Conservation (phyloP, 2,888 invertebrate genomes). For the Eupithecia inturbata region DNA sequence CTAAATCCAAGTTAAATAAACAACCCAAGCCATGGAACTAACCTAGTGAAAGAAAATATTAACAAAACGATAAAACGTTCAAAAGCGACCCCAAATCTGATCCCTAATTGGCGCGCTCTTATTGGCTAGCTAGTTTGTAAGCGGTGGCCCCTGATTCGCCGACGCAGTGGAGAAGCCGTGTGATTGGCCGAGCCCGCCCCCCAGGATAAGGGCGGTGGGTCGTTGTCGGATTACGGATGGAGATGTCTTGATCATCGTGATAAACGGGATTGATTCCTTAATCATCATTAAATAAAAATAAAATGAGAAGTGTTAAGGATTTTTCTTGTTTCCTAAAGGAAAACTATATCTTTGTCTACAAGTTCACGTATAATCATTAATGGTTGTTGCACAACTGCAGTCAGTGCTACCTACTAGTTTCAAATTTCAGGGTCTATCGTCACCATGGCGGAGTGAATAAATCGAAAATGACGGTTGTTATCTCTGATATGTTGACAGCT, state of each 20-base stretch:
- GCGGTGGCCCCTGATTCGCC: slow-evolving; percentile 58
- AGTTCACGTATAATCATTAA: not conserved
- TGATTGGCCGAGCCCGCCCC: slow-evolving; percentile 63
- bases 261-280: slow-evolving; percentile 28
- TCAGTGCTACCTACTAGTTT: not conserved
- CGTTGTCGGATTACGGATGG: slow-evolving; percentile 45
- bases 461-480: not conserved
- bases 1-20: not conserved
- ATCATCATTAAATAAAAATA: no score
- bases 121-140: slow-evolving; percentile 68
- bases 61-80: slow-evolving; percentile 64
- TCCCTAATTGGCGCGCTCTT: slow-evolving; percentile 67
- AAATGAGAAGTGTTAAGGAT: not conserved
- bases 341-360: not conserved
- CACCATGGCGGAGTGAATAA: no score
- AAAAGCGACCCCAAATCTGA: slow-evolving; percentile 80
- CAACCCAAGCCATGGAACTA: not conserved
- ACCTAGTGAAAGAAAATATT: slow-evolving; percentile 23
- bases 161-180: slow-evolving; percentile 37
- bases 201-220: slow-evolving; percentile 67
- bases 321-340: not conserved
- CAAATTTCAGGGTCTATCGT: no score
- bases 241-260: slow-evolving; percentile 18
- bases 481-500: not conserved
- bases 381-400: not conserved